Percentiles rank a stretch among this genome's conserved stretches.
Conservation (phyloP, 2,113 vertebrate genomes). For the mouse (Mus musculus) region DNA sequence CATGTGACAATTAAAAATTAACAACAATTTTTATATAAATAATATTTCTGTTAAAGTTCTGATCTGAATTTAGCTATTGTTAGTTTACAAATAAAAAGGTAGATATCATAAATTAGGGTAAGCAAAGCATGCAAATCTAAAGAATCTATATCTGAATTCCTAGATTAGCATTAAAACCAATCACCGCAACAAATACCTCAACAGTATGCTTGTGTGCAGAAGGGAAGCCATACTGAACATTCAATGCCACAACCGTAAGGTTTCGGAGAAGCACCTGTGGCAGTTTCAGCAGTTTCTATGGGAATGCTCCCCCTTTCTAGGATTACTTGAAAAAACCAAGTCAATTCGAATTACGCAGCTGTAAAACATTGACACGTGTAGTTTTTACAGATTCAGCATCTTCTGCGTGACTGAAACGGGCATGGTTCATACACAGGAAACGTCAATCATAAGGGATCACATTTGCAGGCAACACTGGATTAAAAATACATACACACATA, state of each 20-base stretch:
- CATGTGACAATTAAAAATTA: constrained; percentile 91
- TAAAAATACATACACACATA: constrained; percentile 87
- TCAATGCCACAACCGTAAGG: constrained; percentile 99
- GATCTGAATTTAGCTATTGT: constrained; percentile 91
- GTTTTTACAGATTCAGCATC: constrained; percentile 94
- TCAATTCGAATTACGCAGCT: constrained; percentile 99
- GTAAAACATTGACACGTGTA: constrained; percentile 99
- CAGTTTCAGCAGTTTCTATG: constrained; percentile 99
- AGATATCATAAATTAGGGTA: constrained; percentile 95
- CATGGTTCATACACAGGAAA: constrained; percentile 91
- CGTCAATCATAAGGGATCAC: constrained; percentile 90
- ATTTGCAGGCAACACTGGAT: constrained; percentile 90
- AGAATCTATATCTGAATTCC: constrained; percentile 95
- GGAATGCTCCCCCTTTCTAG: constrained; percentile 99
- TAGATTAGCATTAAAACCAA: constrained; percentile 99
- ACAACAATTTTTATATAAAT: constrained; percentile 89
- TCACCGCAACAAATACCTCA: constrained; percentile 99
- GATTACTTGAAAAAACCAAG: constrained; percentile 99
- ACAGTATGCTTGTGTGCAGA: constrained; percentile 99
- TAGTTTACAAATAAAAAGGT: constrained; percentile 94
- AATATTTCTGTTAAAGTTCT: constrained; percentile 89
- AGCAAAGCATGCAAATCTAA: constrained; percentile 99
- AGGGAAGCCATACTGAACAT: constrained; percentile 99
- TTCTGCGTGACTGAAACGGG: constrained; percentile 91
- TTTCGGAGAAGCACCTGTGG: constrained; percentile 99